Percentiles rank a stretch among this genome's conserved stretches.
These are phyloP conservation scores for Drosophila algonquin DNA, from an alignment of 2,888 invertebrate genomes.

Conservation along the genomic window DNA sequence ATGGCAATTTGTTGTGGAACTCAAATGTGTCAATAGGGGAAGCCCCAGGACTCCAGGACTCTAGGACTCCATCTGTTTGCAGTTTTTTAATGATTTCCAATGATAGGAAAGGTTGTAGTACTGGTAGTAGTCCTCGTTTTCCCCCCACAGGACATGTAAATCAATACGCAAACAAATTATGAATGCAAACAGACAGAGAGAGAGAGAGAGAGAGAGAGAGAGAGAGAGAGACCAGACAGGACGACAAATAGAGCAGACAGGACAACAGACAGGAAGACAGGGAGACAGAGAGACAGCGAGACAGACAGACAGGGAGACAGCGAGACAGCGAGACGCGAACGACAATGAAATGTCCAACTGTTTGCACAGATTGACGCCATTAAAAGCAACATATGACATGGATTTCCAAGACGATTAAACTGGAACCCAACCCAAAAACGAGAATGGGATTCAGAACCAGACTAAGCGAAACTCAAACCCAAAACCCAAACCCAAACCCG, in stretches of 20 bases:
- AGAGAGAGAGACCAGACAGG: background rate
- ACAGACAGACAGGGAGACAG: constrained; percentile 6
- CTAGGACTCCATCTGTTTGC: constrained; percentile 11
- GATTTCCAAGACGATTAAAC: constrained; percentile 33
- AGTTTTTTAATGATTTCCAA: constrained; percentile 37
- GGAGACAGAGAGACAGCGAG: background rate
- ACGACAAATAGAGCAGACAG: background rate
- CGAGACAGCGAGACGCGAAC: constrained; percentile 16
- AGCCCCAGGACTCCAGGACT: background rate
- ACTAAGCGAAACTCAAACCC: constrained; percentile 1
- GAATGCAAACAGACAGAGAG: constrained; percentile 35
- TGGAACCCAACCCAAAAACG: background rate
- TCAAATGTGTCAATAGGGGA: constrained; percentile 43
- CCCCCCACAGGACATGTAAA: constrained; percentile 34
- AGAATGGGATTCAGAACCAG: constrained; percentile 12
- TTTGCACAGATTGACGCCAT: constrained; percentile 49
- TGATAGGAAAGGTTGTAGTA: too few species aligned
- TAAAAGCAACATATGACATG: constrained; percentile 44
- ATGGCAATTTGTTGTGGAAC: constrained; percentile 58
- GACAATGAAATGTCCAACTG: constrained; percentile 31
- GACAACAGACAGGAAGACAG: background rate
- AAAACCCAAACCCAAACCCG: constrained; percentile 7
- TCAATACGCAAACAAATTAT: constrained; percentile 49
- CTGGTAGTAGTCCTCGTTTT: background rate
- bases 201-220: background rate